Conservation (phyloP, 2,113 vertebrate species). For the Heloderma charlesbogerti region DNA sequence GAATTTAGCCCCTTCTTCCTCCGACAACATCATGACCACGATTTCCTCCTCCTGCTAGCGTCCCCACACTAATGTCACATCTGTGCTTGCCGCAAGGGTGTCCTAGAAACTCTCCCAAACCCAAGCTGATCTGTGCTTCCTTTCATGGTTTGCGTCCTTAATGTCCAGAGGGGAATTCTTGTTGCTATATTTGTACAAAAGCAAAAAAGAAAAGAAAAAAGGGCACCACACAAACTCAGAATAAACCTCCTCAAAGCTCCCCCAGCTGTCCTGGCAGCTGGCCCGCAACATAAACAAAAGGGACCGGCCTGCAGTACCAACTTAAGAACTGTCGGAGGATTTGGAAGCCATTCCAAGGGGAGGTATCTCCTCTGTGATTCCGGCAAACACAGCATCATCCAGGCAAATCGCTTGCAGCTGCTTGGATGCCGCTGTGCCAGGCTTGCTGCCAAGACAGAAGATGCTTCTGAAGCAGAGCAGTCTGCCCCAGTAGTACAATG, state of each 20-base stretch:
- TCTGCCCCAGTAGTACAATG: not conserved
- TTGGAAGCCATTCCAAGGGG: not conserved
- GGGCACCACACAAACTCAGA: not conserved
- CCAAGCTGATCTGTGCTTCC: not conserved
- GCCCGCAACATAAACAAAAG: not conserved
- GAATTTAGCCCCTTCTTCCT: not conserved
- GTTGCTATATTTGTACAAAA: conserved; percentile 1
- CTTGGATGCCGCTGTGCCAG: not conserved
- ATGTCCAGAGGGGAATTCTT: not conserved
- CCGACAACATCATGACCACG: not conserved
- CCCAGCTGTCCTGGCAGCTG: not conserved
- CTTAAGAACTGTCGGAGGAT: not conserved
- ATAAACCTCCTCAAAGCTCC: not conserved
- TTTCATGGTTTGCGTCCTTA: not conserved
- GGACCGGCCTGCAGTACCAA: not conserved
- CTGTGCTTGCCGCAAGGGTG: too few relatives aligned
- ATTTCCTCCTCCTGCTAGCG: not conserved
- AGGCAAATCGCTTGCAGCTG: conserved; percentile 7
- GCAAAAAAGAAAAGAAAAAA: too few relatives aligned
- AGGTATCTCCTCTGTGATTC: not conserved
- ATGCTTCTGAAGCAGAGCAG: not conserved
- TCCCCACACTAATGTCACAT: not conserved
- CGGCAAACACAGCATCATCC: not conserved
- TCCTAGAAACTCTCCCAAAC: not conserved
- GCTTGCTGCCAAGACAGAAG: not conserved